Base-by-base conservation (phyloP, 2,797 vertebrate genomes). In the Chaenodraco wilsoni region DNA sequence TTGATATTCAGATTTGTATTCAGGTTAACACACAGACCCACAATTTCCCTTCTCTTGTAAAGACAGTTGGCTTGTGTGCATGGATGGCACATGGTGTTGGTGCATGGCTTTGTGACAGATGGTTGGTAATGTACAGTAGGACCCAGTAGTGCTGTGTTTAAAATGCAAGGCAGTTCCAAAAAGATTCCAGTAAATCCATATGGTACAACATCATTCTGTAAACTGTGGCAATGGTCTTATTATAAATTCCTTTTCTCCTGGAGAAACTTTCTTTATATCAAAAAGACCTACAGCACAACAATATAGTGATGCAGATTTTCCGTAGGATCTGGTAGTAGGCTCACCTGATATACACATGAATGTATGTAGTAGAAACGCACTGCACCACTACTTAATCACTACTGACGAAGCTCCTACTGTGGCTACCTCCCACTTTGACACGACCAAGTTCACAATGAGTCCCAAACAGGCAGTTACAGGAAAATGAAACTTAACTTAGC, bases 1-100 rank as follows among this genome's bases (percentile, higher is more conserved):
- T 84, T 82, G 40, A 77, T 68, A 85, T 82, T 82, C 61, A 72
- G 19, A 83, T 85, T 76, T 71, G 31, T 64, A 71, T 65, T 80
- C 48, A 54, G 44, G 50, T 76, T 27, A 48, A 59, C 50, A 37
- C 8, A 37, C 57, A 58, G 46, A 69, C 45, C 9, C 2, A 37
- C 63, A 48, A 14, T 50, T 19, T 62, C 3, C 11, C 17, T 7
- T 23, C 13, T 31, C 43, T 62, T 40, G 1, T 3, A 41, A 5
- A 52, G 3, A 66, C 17, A 54, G 41, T 2, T 13, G 19, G 12
- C n/a, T 44, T 52, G 59, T 50, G 33, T 61, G 55, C 57, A 23
- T 33, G 9, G 41, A 56, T 73, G 27, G 16, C 65, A 72, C 9
- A 11, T 69, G 45, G 1, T 7, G 43, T 40, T 37, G 33, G 14